Evolutionary conservation across 2,113 vertebrate genomes (phyloP), one percentile per base, ranked within the genome.

Genomic region (Onychostruthus taczanowskii): DNA sequence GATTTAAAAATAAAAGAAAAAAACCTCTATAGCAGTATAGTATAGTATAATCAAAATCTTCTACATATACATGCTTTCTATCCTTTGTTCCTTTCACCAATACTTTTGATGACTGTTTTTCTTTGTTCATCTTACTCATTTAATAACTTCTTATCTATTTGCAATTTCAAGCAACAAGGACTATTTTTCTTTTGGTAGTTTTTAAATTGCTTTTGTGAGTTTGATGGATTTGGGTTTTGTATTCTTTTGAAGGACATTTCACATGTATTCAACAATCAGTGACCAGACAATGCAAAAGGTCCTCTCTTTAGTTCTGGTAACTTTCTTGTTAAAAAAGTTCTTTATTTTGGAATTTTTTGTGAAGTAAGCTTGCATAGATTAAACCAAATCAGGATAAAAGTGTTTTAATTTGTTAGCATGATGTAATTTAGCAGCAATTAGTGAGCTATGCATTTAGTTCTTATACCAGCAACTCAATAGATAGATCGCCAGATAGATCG

Each of bases 41-140:
- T n/a, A n/a, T n/a, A n/a, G n/a, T n/a, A 55, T n/a, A 79, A 53
- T 41, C 11, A 24, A 82, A 46, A 50, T 50, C 11, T 49, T n/a
- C 17, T 35, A 18, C 21, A 3, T 1, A 14, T 7, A 23, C 3
- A 30, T 2, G 0, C 4, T 49, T 87, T 47, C 21, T 77, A 7
- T 56, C 5, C 1, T 53, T 52, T 74, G 2, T 35, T 84, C 27
- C 39, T 90, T 74, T 78, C 27, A 75, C 13, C 16, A 58, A 3
- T 66, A 66, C 5, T 83, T 69, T 73, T 28, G 58, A n/a, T 66
- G 15, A n/a, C 10, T 47, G 21, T 33, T 61, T 49, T 62, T 35
- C 19, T 27, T 66, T 79, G 15, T 73, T 49, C 16, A 14, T 50
- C 21, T 77, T 50, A 41, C 21, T 85, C 1, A 55, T 86, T 90